These are phyloP conservation scores for Drosophila formosana DNA, from an alignment of 2,888 invertebrate genomes.

Conservation along the genomic window DNA sequence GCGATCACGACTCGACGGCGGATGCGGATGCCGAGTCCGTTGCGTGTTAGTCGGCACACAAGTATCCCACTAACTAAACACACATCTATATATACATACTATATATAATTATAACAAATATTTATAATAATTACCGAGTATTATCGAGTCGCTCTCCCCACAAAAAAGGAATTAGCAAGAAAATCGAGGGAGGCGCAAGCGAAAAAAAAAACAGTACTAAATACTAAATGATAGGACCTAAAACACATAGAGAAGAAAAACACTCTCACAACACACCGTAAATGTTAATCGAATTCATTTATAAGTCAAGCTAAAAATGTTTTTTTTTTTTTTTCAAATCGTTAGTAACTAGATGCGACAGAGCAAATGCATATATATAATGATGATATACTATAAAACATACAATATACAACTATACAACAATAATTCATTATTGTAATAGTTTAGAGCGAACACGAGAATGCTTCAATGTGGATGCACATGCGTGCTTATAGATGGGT, in stretches of 20 bases:
- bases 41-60: slow-evolving; percentile 42
- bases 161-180: slow-evolving; percentile 8
- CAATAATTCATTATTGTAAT: slow-evolving; percentile 11
- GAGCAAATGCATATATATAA: slow-evolving; percentile 45
- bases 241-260: slow-evolving; percentile 9
- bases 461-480: slow-evolving; percentile 11
- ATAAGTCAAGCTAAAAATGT: slow-evolving; percentile 44
- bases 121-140: slow-evolving; percentile 47
- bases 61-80: not conserved
- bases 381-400: slow-evolving; percentile 15
- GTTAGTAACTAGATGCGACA: slow-evolving; percentile 63
- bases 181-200: not conserved
- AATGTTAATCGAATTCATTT: slow-evolving; percentile 51
- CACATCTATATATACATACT: not conserved
- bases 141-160: slow-evolving; percentile 32
- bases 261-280: slow-evolving; percentile 18
- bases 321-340: slow-evolving; percentile 61
- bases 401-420: slow-evolving; percentile 9
- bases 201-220: slow-evolving; percentile 44
- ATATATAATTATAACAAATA: slow-evolving; percentile 35
- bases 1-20: slow-evolving; percentile 31
- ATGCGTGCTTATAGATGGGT: slow-evolving; percentile 13
- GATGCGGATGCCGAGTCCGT: slow-evolving; percentile 47
- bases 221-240: slow-evolving; percentile 40
- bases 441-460: slow-evolving; percentile 26